Percentiles rank a stretch among this genome's conserved stretches.
Conservation (phyloP, 2,797 vertebrate genomes). For the Artibeus lituratus region DNA sequence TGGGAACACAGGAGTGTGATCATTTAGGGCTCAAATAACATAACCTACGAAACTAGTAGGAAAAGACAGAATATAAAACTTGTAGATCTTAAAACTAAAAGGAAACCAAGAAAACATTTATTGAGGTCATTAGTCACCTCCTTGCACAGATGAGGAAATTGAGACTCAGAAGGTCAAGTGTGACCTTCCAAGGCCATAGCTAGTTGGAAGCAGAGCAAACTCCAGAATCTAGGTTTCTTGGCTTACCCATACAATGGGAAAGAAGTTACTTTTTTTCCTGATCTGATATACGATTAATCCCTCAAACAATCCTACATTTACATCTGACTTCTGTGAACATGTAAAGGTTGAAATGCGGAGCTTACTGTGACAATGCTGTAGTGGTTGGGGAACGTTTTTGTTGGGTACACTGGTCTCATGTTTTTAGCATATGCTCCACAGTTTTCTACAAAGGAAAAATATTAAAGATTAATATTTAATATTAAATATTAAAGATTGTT, state of each 20-base stretch:
- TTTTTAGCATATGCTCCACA: constrained; percentile 88
- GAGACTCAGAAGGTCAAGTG: background rate
- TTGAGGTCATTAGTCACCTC: background rate
- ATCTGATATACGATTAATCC: background rate
- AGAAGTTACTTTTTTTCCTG: background rate
- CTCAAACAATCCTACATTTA: background rate
- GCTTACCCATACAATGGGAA: background rate
- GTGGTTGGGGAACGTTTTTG: constrained; percentile 99
- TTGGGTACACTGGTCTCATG: constrained; percentile 94
- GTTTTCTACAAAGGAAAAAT: constrained; percentile 83
- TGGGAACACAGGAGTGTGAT: background rate
- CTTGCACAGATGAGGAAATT: background rate
- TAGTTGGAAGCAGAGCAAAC: background rate
- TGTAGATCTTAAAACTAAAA: background rate
- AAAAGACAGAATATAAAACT: background rate
- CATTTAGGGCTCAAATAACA: background rate
- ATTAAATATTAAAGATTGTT: constrained; percentile 47
- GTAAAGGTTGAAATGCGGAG: background rate
- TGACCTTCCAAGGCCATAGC: background rate
- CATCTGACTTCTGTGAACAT: background rate
- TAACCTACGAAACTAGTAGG: background rate
- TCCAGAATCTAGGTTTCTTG: background rate
- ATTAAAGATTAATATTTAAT: constrained; percentile 33
- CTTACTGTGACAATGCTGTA: constrained; percentile 97
- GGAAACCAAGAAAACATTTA: background rate